Conservation (phyloP, 2,797 vertebrate genomes). For the Neosilurus hyrtlii region DNA sequence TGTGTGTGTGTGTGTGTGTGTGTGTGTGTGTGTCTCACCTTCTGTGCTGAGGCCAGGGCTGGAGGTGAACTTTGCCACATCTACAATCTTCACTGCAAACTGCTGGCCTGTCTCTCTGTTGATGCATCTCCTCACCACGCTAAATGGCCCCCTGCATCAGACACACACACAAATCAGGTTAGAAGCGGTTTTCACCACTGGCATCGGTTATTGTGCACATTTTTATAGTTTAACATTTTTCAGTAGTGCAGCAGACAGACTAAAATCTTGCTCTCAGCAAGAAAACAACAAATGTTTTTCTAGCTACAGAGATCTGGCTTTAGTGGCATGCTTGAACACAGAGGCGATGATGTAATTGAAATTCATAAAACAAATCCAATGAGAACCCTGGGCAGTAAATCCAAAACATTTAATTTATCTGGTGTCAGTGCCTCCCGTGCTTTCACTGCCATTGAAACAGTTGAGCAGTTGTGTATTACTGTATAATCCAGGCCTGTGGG, state of each 20-base stretch:
- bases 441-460: slow-evolving; percentile 26
- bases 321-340: slow-evolving; percentile 2
- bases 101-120: slow-evolving; percentile 98
- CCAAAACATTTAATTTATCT: slow-evolving; percentile 22
- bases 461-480: slow-evolving; percentile 31
- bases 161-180: slow-evolving; percentile 35
- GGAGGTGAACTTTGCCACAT: slow-evolving; percentile 98
- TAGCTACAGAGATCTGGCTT: not conserved
- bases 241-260: not conserved
- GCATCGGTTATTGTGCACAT: not conserved
- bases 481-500: slow-evolving; percentile 22
- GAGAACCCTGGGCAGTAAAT: not conserved
- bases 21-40: slow-evolving; percentile 73
- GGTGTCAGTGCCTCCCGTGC: slow-evolving; percentile 12
- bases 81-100: slow-evolving; percentile 98
- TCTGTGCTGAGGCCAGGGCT: slow-evolving; percentile 99
- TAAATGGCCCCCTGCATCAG: slow-evolving; percentile 89
- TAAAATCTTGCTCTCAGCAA: not conserved
- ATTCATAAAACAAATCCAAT: slow-evolving; percentile 26
- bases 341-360: slow-evolving; percentile 17
- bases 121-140: slow-evolving; percentile 96
- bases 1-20: not conserved
- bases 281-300: not conserved
- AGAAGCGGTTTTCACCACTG: not conserved
- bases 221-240: not conserved